phyloP scores from a whole-genome alignment of 2,888 invertebrate species.

The Hypselothyrea guttata region DNA sequence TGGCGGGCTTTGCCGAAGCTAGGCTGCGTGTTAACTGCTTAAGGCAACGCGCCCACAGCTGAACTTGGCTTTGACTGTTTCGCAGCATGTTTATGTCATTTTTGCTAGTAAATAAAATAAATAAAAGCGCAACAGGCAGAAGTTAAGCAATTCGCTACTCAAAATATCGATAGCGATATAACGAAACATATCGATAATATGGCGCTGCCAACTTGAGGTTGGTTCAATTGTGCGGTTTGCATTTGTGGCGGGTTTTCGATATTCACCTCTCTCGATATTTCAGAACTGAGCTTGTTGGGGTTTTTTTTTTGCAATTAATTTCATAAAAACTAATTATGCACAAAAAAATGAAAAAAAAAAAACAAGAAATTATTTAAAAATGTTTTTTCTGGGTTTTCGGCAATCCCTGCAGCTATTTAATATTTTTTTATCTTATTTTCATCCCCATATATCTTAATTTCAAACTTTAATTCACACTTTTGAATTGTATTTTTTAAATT shows the following conservation, averaged over 20 bases:
- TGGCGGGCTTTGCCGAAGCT: slow-evolving; percentile 17
- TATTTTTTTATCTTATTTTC: background rate
- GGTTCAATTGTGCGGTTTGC: no score
- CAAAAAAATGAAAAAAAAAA: no score
- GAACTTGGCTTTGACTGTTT: slow-evolving; percentile 41
- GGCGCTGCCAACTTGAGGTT: background rate
- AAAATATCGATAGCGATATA: background rate
- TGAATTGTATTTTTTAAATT: no score
- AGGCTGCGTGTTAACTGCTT: slow-evolving; percentile 23
- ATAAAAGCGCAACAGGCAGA: slow-evolving; percentile 23
- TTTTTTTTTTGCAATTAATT: no score
- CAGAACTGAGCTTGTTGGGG: no score
- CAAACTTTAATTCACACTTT: no score
- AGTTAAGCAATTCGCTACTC: slow-evolving; percentile 9
- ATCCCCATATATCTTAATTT: no score
- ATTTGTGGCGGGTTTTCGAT: no score
- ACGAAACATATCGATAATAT: background rate
- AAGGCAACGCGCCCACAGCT: slow-evolving; percentile 29
- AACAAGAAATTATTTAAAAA: background rate
- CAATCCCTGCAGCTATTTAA: slow-evolving; percentile 18
- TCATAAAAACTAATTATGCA: no score
- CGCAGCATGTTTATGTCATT: slow-evolving; percentile 54
- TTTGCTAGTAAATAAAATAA: slow-evolving; percentile 7
- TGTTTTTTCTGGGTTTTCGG: background rate
- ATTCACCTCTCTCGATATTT: no score